Percentiles rank a stretch among this genome's conserved stretches.
phyloP scores from a whole-genome alignment of 2,113 vertebrate species.

The Eulemur rufifrons region DNA sequence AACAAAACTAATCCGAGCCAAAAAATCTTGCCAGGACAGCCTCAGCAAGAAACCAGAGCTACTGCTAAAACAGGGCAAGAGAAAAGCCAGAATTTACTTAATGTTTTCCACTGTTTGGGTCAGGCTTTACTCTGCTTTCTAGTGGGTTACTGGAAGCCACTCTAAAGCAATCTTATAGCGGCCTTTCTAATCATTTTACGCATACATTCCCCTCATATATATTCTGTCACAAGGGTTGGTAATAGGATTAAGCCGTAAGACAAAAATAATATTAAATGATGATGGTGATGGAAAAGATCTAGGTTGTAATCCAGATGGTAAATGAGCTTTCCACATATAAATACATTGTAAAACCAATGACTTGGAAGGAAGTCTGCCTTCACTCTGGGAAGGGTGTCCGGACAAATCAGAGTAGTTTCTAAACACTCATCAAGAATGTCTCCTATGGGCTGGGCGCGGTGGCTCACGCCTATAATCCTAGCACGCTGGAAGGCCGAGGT shows the following conservation, averaged over 20 bases:
- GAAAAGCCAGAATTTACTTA: constrained; percentile 22
- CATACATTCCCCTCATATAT: background rate
- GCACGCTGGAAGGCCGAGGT: too few relatives aligned
- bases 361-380: constrained; percentile 48
- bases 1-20: background rate
- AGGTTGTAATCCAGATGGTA: background rate
- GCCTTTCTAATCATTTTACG: background rate
- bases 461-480: too few relatives aligned
- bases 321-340: constrained; percentile 26
- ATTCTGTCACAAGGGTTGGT: background rate
- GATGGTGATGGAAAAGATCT: background rate
- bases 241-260: background rate
- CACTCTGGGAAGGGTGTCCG: background rate
- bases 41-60: constrained; percentile 9
- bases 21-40: background rate
- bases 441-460: background rate
- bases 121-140: constrained; percentile 36
- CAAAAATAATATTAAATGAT: constrained; percentile 34
- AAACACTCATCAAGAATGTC: constrained; percentile 18
- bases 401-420: constrained; percentile 4
- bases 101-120: constrained; percentile 4
- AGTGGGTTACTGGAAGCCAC: background rate
- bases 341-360: background rate
- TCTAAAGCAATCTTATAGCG: background rate
- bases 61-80: constrained; percentile 6